phyloP scores from a whole-genome alignment of 2,113 vertebrate genomes.

The Odocoileus hemionus region DNA sequence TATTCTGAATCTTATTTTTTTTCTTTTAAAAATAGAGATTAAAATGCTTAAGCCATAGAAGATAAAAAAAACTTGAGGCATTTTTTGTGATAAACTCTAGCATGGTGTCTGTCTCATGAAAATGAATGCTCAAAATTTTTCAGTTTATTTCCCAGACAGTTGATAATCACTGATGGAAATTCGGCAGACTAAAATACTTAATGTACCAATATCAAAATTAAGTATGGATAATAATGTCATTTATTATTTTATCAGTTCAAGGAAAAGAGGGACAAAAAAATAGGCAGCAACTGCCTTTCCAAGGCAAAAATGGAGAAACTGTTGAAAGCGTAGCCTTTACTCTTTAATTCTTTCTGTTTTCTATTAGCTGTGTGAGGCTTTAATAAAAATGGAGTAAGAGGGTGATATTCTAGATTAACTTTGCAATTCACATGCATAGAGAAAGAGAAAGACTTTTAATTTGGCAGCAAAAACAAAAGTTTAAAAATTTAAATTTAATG shows the following conservation, averaged over 20 bases:
- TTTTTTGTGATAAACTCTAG: background rate
- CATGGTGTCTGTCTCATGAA: background rate
- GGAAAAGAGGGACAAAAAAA: background rate
- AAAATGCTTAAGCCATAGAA: background rate
- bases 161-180: background rate
- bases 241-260: background rate
- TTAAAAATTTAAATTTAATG: background rate
- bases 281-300: background rate
- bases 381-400: background rate
- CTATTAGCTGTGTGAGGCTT: background rate
- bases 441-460: background rate
- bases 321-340: background rate
- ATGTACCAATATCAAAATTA: background rate
- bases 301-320: background rate
- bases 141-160: background rate
- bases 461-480: background rate
- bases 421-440: background rate
- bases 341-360: background rate
- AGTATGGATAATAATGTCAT: background rate
- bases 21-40: background rate
- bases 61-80: background rate
- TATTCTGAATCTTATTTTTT: background rate
- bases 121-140: background rate
- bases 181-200: background rate
- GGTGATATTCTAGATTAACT: background rate